Evolutionary conservation across 1,140 invertebrate species (phyloP), one percentile per base, ranked within the genome.

Genomic region (Microplitis mediator): DNA sequence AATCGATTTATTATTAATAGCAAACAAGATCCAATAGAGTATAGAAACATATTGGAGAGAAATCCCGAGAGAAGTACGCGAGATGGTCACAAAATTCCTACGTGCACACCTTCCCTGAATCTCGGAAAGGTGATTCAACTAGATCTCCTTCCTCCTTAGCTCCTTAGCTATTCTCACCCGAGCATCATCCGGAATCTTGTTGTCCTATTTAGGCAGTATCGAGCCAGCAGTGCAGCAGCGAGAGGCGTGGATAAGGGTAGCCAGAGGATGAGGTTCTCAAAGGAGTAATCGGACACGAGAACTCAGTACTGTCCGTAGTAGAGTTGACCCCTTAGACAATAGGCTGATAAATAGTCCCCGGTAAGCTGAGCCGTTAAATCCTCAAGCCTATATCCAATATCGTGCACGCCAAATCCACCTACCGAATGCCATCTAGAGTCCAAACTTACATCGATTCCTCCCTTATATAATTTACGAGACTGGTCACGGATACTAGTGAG

Each of bases 341-440:
- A 78, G 39, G 79, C 77, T 82, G 77, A 82, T 80, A 80, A 82
- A 82, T 82, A 79, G 78, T 76, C 68, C 71, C 69, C 65, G 76
- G 75, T 80, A 80, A 82, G 77, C 80, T 72, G 75, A 73, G 79
- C 79, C 75, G 73, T 77, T 77, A 72, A 77, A 77, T 74, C 75
- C 78, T 74, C 71, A 58, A 70, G 73, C 71, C 73, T 68, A 67
- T 61, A 45, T 45, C 39, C 5, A 11, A 45, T 45, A 45, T 45
- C 11, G 52, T 66, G 45, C 64, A 45, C 6, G 11, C 6, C 39
- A 45, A 6, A 6, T 45, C 5, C 39, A 45, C 39, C 8, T 8
- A 45, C 39, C n/a, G 0, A 56, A 68, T 56, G 65, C 56, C 64
- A 32, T 39, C 14, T 52, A 66, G 54, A 68, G 56, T 70, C 73